Conservation (phyloP, 1,140 invertebrate species). For the Brachionus sp. region DNA sequence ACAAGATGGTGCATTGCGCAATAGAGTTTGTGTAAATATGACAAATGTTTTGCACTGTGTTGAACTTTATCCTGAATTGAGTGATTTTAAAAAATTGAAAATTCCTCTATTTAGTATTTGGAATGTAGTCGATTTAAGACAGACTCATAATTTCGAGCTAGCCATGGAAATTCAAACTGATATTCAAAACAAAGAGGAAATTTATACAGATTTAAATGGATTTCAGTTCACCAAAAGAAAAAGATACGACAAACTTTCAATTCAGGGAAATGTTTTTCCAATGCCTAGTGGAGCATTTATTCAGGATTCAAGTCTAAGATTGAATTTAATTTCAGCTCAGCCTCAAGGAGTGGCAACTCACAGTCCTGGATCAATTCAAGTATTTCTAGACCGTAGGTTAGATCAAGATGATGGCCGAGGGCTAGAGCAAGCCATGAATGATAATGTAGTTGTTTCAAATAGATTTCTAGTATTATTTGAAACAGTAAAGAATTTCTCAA, state of each 20-base stretch:
- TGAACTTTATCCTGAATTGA: constrained; percentile 65
- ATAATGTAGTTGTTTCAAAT: constrained; percentile 65
- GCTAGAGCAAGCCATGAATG: constrained; percentile 80
- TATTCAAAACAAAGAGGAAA: constrained; percentile 64
- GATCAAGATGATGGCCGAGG: constrained; percentile 91
- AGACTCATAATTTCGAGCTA: constrained; percentile 55
- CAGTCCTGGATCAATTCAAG: constrained; percentile 52
- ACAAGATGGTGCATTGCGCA: not conserved
- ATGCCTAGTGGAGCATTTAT: constrained; percentile 80
- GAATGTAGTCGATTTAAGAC: constrained; percentile 45
- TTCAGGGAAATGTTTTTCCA: constrained; percentile 94
- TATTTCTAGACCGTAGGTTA: constrained; percentile 75
- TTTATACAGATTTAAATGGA: constrained; percentile 91
- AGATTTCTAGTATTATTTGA: constrained; percentile 4
- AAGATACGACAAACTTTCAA: constrained; percentile 76
- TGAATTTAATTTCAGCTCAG: constrained; percentile 75
- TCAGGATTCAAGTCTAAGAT: constrained; percentile 71
- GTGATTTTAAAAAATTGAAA: constrained; percentile 66
- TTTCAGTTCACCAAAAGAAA: constrained; percentile 81
- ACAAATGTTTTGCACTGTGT: constrained; percentile 19
- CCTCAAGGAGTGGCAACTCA: constrained; percentile 80
- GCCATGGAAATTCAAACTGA: constrained; percentile 83
- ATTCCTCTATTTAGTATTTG: constrained; percentile 17
- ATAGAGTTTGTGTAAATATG: constrained; percentile 41
- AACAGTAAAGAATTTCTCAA: not conserved